phyloP scores from a whole-genome alignment of 2,797 vertebrate species.

The Smutsia gigantea region DNA sequence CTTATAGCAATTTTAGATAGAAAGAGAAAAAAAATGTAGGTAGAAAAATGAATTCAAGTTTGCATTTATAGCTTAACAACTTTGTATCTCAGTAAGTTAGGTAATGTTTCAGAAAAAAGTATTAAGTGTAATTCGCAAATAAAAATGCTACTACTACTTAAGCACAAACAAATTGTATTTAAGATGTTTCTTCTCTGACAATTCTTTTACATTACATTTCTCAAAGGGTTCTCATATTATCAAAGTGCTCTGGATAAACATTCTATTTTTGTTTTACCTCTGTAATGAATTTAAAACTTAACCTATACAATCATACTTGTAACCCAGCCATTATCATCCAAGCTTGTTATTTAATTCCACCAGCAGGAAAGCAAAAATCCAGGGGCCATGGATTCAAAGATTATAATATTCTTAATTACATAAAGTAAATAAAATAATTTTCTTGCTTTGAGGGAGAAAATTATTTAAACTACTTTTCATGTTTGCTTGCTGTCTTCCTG shows the following conservation, averaged over 20 bases:
- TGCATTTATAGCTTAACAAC: neutral
- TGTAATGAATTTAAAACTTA: neutral
- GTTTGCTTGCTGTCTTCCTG: neutral
- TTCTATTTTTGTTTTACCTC: neutral
- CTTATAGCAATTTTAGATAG: neutral
- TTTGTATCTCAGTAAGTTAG: neutral
- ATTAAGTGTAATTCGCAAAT: neutral
- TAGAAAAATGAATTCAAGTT: slow-evolving; percentile 3
- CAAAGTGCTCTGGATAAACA: neutral
- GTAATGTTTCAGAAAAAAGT: neutral
- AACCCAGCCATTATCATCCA: neutral
- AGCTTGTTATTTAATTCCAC: neutral
- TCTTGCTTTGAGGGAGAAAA: neutral
- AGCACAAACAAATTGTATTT: neutral
- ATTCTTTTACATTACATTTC: neutral
- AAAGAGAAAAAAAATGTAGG: neutral
- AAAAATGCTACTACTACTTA: neutral
- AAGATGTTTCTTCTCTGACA: neutral
- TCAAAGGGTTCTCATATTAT: neutral
- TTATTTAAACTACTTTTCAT: neutral
- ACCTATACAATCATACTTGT: neutral
- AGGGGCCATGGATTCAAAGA: neutral
- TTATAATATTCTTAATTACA: neutral
- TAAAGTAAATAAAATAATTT: neutral
- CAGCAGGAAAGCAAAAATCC: neutral